phyloP scores from a whole-genome alignment of 1,140 invertebrate species.

The Drosophila serrata region DNA sequence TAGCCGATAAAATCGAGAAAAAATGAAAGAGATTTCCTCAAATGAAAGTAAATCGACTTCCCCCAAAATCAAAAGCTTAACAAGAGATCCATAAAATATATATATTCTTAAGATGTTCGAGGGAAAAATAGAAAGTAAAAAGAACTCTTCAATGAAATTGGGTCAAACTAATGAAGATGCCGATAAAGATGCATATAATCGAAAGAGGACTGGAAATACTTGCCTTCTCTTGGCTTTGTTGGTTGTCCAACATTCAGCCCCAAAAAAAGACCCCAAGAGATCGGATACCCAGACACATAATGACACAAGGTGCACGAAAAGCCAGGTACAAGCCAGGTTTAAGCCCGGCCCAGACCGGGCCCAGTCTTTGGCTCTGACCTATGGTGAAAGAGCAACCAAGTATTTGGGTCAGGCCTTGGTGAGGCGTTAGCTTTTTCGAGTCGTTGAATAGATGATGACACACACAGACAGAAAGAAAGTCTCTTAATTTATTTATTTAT shows the following conservation, averaged over 20 bases:
- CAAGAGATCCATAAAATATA: slow-evolving; percentile 39
- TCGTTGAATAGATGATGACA: slow-evolving; percentile 70
- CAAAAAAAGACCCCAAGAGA: slow-evolving; percentile 3
- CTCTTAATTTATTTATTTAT: slow-evolving; percentile 81
- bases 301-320: slow-evolving; percentile 74
- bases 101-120: slow-evolving; percentile 59
- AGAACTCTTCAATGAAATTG: slow-evolving; percentile 57
- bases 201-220: slow-evolving; percentile 56
- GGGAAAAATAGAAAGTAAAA: slow-evolving; percentile 81
- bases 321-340: background rate
- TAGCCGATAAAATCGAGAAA: slow-evolving; percentile 19
- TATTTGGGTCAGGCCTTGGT: slow-evolving; percentile 70
- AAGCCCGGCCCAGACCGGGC: slow-evolving; percentile 18
- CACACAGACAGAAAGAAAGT: slow-evolving; percentile 69
- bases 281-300: slow-evolving; percentile 33
- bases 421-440: slow-evolving; percentile 38
- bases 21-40: slow-evolving; percentile 36
- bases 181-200: slow-evolving; percentile 75
- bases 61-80: slow-evolving; percentile 31
- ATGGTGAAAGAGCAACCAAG: slow-evolving; percentile 52
- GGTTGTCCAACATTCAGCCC: slow-evolving; percentile 57
- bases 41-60: slow-evolving; percentile 75
- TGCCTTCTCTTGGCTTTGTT: slow-evolving; percentile 65
- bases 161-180: slow-evolving; percentile 80
- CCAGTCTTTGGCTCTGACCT: slow-evolving; percentile 37